These are phyloP conservation scores for Oegoconia quadripuncta DNA, from an alignment of 2,888 invertebrate species.

Conservation along the genomic window DNA sequence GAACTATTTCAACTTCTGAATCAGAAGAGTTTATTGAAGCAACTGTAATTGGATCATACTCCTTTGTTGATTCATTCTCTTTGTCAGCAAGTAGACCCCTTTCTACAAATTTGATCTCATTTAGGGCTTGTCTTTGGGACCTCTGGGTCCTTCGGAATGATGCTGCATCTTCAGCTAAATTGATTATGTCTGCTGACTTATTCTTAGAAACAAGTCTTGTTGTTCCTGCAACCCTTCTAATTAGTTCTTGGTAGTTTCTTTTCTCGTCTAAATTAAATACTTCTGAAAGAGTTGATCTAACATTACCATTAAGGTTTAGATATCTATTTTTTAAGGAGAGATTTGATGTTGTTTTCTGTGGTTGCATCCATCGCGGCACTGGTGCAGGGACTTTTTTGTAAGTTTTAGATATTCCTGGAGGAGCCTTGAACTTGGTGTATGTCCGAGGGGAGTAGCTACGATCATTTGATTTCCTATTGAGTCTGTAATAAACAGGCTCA, in stretches of 20 bases:
- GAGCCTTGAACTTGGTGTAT: conserved; percentile 53
- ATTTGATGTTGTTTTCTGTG: conserved; percentile 39
- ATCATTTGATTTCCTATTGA: conserved; percentile 46
- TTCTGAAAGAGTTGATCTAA: conserved; percentile 61
- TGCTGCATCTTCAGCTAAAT: conserved; percentile 55
- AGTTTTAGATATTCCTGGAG: conserved; percentile 56
- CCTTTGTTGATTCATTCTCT: conserved; percentile 44
- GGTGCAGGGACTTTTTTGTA: conserved; percentile 51
- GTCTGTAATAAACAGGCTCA: conserved; percentile 44
- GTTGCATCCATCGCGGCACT: conserved; percentile 57
- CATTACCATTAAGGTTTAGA: conserved; percentile 50
- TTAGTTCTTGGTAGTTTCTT: conserved; percentile 74
- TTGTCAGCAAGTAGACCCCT: conserved; percentile 42
- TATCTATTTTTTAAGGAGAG: conserved; percentile 45
- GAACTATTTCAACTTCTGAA: conserved; percentile 62
- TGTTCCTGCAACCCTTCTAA: conserved; percentile 55
- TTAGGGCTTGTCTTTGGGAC: conserved; percentile 52
- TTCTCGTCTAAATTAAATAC: conserved; percentile 79
- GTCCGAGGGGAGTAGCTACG: conserved; percentile 42
- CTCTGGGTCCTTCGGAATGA: conserved; percentile 52
- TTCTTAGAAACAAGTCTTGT: conserved; percentile 38
- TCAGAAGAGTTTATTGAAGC: conserved; percentile 70
- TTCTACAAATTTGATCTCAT: conserved; percentile 56
- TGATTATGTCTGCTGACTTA: conserved; percentile 47
- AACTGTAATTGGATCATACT: conserved; percentile 66